Evolutionary conservation across 2,888 invertebrate species (phyloP).

Genomic region (Diarsia rubi): DNA sequence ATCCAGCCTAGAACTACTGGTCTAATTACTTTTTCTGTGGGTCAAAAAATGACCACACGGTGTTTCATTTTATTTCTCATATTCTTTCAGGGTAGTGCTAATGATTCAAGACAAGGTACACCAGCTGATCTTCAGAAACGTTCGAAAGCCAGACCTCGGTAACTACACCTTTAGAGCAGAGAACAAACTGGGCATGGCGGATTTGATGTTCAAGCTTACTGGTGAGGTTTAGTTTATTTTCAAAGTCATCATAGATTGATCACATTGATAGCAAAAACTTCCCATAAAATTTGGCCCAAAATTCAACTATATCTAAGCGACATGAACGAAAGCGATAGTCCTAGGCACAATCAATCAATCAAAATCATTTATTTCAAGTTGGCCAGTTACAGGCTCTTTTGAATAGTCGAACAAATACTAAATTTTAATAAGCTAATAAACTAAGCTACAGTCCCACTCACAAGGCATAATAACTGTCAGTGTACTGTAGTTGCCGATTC

Average conservation of each 20-base stretch:
- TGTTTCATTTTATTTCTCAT: neutral
- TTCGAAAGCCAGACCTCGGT: constrained; percentile 93
- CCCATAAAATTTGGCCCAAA: neutral
- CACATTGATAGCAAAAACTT: neutral
- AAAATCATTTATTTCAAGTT: too few species aligned
- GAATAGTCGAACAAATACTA: too few species aligned
- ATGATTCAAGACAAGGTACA: constrained; percentile 91
- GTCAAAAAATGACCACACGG: neutral
- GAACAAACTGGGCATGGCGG: constrained; percentile 94
- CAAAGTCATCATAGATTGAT: neutral
- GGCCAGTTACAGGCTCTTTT: too few species aligned
- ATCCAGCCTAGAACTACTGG: neutral
- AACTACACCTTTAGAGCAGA: constrained; percentile 95
- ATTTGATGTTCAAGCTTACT: constrained; percentile 93
- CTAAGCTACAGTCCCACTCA: too few species aligned
- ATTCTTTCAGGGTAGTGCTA: constrained; percentile 82
- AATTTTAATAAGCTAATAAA: too few species aligned
- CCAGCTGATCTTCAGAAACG: constrained; percentile 93
- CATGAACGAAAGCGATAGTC: neutral
- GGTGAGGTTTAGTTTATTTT: constrained; percentile 81
- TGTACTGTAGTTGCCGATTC: too few species aligned
- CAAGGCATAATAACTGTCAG: too few species aligned
- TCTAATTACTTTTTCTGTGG: neutral
- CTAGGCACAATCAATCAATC: too few species aligned
- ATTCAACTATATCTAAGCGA: neutral